Base-by-base conservation (phyloP, 2,797 vertebrate genomes). In the Scleropages formosus region DNA sequence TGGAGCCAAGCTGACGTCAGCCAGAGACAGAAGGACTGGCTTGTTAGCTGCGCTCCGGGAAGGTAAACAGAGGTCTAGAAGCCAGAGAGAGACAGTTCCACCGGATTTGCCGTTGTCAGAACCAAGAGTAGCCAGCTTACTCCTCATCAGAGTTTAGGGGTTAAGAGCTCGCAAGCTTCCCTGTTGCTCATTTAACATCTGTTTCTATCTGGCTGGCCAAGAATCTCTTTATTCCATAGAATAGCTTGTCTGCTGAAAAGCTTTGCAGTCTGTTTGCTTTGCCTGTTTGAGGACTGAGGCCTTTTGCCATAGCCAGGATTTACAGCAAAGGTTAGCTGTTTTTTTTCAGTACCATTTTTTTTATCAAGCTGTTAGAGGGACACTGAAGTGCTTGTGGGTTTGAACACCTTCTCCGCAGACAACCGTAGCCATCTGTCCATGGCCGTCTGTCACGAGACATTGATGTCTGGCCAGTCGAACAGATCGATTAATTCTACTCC, bases 161-260 rank as follows among this genome's bases (percentile, higher is more conserved):
- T 77, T 75, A 77, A 74, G 74, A 73, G 72, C 44, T 76, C 67
- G 39, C 39, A 80, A 77, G 77, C 44, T 53, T 64, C 74, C 79
- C 74, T 78, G 78, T 71, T 77, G 65, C 74, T 83, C 73, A 51
- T 80, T 82, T 76, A 72, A 77, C 76, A 77, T 80, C 72, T 81
- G 76, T 74, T 77, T 78, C 75, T 74, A 72, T 75, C 71, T 80
- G 72, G 56, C 70, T 76, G 65, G 75, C 78, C 72, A 73, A 70
- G 72, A 64, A 75, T 61, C 76, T 79, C 77, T 74, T 82, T 63
- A 73, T 72, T 58, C 70, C 47, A 72, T 61, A 60, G 64, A 66
- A 76, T 74, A 49, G 75, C 44, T 65, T 74, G 72, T 72, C 65
- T 78, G 71, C 67, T 59, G 70, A 59, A 76, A 73, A 75, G 76